Evolutionary conservation across 1,140 invertebrate genomes (phyloP), one percentile per base, ranked within the genome.

Genomic region (Bombus superbus): DNA sequence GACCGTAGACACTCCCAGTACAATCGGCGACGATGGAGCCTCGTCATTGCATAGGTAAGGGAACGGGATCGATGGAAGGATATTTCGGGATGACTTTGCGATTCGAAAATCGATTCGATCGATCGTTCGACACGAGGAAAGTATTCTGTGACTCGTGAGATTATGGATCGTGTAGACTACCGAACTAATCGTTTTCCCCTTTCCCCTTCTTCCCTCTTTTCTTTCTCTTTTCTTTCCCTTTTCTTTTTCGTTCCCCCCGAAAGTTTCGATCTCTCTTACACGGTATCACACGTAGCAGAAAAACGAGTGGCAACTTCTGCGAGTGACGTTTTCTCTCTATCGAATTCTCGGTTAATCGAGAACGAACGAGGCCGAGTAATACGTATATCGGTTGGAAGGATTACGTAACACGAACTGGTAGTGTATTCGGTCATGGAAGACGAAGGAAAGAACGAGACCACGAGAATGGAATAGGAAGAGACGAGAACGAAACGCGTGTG

Each of bases 81-180:
- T 42, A 57, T 84, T 84, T 84, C 71, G 80, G 66, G 90, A 92
- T 92, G 92, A 92, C 91, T 91, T 53, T 69, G 88, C 90, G 83
- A 69, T 90, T 81, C 81, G 83, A 80, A 22, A 85, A 89, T 86
- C 78, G 64, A 68, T 73, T 85, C 83, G 88, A 80, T 86, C 71
- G 83, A 75, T 47, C 79, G 62, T 57, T 64, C 75, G 47, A 57
- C 75, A 10, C 25, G 44, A 47, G 25, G 59, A 77, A 71, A 71
- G 77, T 38, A 40, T 78, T 57, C 25, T 74, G 35, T 75, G 59
- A 88, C 66, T 35, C 53, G 64, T 62, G 71, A 81, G 86, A 88
- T 84, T 44, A 40, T 47, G 44, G 25, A 35, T 44, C 28, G 2
- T 38, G 47, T 18, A 8, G 13, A n/a, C 35, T 84, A 68, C 57